Conservation (phyloP, 2,113 vertebrate genomes). For the Apaloderma vittatum region DNA sequence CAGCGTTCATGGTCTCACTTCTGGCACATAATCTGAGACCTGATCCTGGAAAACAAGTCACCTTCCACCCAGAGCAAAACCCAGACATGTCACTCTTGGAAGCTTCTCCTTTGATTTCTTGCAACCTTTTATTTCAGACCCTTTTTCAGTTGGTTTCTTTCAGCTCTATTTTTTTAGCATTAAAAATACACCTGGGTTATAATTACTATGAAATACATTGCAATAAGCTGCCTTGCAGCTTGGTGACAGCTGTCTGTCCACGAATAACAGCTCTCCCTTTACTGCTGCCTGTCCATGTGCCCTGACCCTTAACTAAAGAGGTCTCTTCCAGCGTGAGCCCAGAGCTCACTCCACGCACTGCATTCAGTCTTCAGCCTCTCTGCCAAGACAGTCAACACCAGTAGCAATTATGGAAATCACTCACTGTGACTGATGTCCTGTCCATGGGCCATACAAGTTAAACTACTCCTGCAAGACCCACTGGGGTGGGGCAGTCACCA, state of each 20-base stretch:
- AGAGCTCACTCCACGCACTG: fast-evolving
- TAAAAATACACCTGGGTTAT: background rate
- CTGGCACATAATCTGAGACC: background rate
- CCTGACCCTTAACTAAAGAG: background rate
- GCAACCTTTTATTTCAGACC: background rate
- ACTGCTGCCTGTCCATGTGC: background rate
- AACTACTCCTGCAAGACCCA: background rate
- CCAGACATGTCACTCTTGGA: background rate
- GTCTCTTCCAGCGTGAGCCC: background rate
- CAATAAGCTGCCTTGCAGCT: background rate
- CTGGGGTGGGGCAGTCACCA: background rate
- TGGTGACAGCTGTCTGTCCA: background rate
- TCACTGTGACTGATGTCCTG: background rate
- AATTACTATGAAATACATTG: background rate
- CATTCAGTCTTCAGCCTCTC: background rate
- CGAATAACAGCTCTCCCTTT: background rate
- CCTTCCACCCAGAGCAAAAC: background rate
- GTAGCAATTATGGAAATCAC: background rate
- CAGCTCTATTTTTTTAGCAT: background rate
- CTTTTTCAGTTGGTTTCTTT: background rate
- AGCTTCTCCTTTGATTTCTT: background rate
- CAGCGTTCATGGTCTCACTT: background rate
- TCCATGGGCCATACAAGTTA: background rate
- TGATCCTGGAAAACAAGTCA: background rate
- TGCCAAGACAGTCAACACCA: background rate